Evolutionary conservation across 2,797 vertebrate species (phyloP).

Genomic region (Vireo griseus): DNA sequence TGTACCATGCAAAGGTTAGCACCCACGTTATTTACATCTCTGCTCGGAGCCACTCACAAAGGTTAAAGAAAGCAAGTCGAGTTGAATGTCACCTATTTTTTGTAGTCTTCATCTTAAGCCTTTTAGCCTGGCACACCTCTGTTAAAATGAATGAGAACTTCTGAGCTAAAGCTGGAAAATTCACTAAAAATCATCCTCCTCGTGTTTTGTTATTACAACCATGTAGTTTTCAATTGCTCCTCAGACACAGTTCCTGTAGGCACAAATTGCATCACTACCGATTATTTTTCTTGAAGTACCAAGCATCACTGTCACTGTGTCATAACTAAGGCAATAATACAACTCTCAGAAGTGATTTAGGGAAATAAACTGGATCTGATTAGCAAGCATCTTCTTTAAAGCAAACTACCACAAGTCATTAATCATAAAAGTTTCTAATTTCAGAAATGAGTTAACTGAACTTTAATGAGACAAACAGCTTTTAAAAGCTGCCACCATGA

Average conservation of each 20-base stretch:
- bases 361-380: neutral
- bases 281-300: neutral
- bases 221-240: neutral
- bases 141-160: neutral
- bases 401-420: constrained; percentile 7
- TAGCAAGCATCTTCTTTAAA: neutral
- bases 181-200: neutral
- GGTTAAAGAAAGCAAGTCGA: neutral
- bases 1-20: neutral
- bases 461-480: constrained; percentile 38
- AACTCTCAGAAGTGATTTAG: constrained; percentile 9
- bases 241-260: neutral
- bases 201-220: neutral
- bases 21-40: neutral
- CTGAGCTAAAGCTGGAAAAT: neutral
- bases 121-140: neutral
- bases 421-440: constrained; percentile 44
- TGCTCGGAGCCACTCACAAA: neutral
- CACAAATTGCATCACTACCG: neutral
- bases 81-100: neutral
- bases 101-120: neutral
- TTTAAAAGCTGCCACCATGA: constrained; percentile 14
- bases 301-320: neutral
- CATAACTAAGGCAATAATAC: neutral
- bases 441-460: constrained; percentile 38